Evolutionary conservation across 1,140 invertebrate genomes (phyloP), one percentile per base, ranked within the genome.

Genomic region (Delia radicum): DNA sequence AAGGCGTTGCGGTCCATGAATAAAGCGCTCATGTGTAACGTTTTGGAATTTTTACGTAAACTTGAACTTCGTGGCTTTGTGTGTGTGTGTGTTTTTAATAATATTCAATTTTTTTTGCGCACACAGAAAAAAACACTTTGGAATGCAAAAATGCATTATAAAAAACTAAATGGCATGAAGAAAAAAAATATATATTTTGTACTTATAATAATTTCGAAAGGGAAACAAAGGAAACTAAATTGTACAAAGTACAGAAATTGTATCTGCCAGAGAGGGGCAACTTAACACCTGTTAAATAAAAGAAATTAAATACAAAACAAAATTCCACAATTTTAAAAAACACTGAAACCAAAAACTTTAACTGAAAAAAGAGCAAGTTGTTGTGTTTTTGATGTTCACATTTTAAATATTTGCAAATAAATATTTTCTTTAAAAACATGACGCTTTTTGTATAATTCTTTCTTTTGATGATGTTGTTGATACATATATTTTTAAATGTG

Each of bases 1-100:
- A 7, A 55, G 18, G 5, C 48, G 48, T 55, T 55, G 48, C 48
- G 48, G 48, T 55, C 48, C 48, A 55, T 55, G 48, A 5, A 55
- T 21, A 55, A 55, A 21, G 18, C 48, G 24, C 48, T 55, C n/a
- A 55, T 21, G 21, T 55, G 48, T 55, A 55, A 55, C 48, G 18
- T 55, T 55, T 21, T 55, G 48, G 48, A 55, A 55, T 55, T 55
- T 55, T 55, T 55, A 55, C 48, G 48, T 55, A 55, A 55, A 55
- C 48, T 55, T 55, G 48, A 55, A 55, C 48, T 55, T 55, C n/a
- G 48, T 55, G 48, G 48, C 48, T 55, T 55, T 55, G 48, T n/a
- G 48, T 55, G 0, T 7, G 10, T 55, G 5, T n/a, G n/a, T 33
- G 31, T 10, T 33, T 4, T 10, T 33, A 10, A 33, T 33, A 10